Conservation (phyloP, 2,888 invertebrate genomes). For the Dicranocentrus wangi region DNA sequence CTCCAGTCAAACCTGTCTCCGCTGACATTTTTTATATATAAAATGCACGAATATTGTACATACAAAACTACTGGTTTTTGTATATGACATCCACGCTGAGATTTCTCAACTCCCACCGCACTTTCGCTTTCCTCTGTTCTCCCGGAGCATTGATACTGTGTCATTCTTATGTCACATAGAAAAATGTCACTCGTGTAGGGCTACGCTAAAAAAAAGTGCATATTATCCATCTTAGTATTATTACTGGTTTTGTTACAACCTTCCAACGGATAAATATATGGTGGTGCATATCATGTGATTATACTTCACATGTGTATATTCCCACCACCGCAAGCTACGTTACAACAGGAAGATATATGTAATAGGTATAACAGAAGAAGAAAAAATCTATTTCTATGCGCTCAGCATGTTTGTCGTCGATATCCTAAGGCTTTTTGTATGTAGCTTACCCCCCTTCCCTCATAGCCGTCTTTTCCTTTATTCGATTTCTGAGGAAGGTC, state of each 20-base stretch:
- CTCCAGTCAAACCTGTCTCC: too few relatives aligned
- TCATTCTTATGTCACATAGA: slow-evolving; percentile 49
- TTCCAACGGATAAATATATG: too few relatives aligned
- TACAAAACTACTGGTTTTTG: not conserved
- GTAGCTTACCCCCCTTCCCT: not conserved
- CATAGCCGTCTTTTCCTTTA: slow-evolving; percentile 6
- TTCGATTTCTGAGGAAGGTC: slow-evolving; percentile 50
- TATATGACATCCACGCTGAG: slow-evolving; percentile 21
- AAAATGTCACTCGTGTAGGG: slow-evolving; percentile 35
- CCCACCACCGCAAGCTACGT: too few relatives aligned
- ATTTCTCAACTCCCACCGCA: slow-evolving; percentile 22
- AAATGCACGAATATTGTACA: not conserved
- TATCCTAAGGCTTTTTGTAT: slow-evolving; percentile 14
- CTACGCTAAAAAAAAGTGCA: not conserved
- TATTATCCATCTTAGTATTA: not conserved
- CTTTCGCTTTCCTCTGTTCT: slow-evolving; percentile 31
- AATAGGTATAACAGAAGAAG: too few relatives aligned
- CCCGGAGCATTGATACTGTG: slow-evolving; percentile 53
- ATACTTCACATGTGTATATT: too few relatives aligned
- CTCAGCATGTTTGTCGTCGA: not conserved
- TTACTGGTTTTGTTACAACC: not conserved
- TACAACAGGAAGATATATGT: too few relatives aligned
- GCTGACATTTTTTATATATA: too few relatives aligned
- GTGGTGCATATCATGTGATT: too few relatives aligned
- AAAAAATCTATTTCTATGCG: not conserved